phyloP scores from a whole-genome alignment of 2,797 vertebrate species.

The Rallus crepitans region DNA sequence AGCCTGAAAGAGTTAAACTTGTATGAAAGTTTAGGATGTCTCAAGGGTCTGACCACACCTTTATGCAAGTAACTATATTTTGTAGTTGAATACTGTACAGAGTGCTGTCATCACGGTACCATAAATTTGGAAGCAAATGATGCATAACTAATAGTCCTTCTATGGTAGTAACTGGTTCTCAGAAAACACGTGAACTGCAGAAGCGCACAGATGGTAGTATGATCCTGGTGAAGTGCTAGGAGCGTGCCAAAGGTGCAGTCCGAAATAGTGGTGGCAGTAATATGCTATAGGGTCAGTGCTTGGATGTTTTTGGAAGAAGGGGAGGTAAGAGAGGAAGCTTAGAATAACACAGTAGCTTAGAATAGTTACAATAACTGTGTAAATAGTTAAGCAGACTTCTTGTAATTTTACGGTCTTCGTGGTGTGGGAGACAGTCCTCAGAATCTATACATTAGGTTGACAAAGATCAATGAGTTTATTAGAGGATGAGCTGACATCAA shows the following conservation, averaged over 20 bases:
- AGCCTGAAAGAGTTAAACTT: background rate
- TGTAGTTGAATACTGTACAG: background rate
- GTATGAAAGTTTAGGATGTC: background rate
- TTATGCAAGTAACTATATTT: background rate
- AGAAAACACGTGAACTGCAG: background rate
- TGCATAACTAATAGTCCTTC: background rate
- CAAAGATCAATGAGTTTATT: background rate
- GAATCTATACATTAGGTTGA: background rate
- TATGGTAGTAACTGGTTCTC: background rate
- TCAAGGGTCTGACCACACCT: background rate
- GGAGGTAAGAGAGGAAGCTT: background rate
- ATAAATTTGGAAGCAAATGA: background rate
- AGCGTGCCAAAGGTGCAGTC: background rate
- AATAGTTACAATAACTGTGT: background rate
- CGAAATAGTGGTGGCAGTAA: background rate
- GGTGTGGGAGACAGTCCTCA: background rate
- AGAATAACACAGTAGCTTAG: background rate
- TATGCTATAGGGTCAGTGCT: background rate
- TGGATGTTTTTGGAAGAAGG: background rate
- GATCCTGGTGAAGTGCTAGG: background rate
- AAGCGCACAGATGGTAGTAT: background rate
- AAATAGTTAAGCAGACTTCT: background rate
- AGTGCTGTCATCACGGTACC: background rate
- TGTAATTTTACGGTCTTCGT: background rate
- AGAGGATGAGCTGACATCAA: background rate